Evolutionary conservation across 1,140 invertebrate genomes (phyloP), one percentile per base, ranked within the genome.

Genomic region (Lepidurus arcticus): DNA sequence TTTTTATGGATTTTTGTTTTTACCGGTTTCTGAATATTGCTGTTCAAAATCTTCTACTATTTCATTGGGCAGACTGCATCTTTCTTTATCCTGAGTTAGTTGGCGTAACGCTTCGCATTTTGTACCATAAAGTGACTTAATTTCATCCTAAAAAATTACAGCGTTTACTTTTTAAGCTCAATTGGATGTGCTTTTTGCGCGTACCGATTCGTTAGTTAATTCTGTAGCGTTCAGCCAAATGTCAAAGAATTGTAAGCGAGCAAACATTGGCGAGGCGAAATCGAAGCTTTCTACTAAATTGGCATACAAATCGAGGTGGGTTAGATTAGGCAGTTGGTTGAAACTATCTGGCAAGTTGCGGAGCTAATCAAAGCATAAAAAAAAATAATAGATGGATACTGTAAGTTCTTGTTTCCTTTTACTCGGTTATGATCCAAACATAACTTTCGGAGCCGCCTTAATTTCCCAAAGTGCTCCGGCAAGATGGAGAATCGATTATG

Each of bases 391-490:
- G 16, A 65, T 16, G 13, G 53, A 65, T 65, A 65, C 16, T 34
- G 21, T 21, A 65, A 65, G 21, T 7, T 5, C 8, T 21, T 65
- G 16, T n/a, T 16, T 65, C 21, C 16, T 65, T 65, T 65, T 65
- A 65, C 53, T 65, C 21, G 53, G 53, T 65, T 65, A 65, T 65
- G 53, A 65, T 65, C 53, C 53, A 65, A 21, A 65, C 53, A 65
- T 21, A 65, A 21, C 53, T 65, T 65, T 21, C 53, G 53, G 53
- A 65, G 53, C 1, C 7, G 53, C 5, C 8, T 21, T 65, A 65
- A 21, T 65, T 65, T 21, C 53, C 53, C 53, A 65, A 65, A 65
- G 53, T 65, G 53, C 53, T 65, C 9, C 16, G 53, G 53, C 21
- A 65, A 65, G 21, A 65, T 7, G 13, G 5, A 65, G 21, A 65